Conservation (phyloP, 2,797 vertebrate species). For the Diplodus puntazzo region DNA sequence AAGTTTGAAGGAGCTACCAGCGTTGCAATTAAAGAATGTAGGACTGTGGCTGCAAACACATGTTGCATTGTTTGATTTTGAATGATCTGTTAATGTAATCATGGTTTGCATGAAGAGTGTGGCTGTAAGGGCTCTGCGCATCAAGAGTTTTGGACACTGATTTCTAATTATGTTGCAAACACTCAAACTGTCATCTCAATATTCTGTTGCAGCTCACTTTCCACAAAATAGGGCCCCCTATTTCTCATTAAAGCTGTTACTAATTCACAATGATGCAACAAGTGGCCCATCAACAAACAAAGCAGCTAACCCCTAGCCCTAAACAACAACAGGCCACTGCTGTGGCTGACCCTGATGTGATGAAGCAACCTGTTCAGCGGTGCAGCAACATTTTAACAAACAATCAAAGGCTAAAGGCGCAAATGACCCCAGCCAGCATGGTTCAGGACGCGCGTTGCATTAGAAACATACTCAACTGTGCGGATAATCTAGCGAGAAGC, state of each 20-base stretch:
- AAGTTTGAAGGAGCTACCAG: too few species aligned
- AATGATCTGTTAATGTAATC: too few species aligned
- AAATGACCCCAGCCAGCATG: constrained; percentile 30
- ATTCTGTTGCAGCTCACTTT: too few species aligned
- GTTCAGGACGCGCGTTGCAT: constrained; percentile 37
- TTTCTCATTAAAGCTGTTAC: background rate
- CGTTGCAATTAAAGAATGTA: too few species aligned
- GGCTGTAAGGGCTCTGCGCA: too few species aligned
- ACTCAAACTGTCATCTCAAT: background rate
- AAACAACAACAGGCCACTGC: constrained; percentile 4
- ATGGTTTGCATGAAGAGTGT: too few species aligned
- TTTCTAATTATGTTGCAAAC: background rate
- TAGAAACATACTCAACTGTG: constrained; percentile 25
- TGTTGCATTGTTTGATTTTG: too few species aligned
- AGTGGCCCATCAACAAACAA: constrained; percentile 4
- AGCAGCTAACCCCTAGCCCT: background rate
- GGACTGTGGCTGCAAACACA: too few species aligned
- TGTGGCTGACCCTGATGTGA: constrained; percentile 25
- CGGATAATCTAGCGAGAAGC: constrained; percentile 25
- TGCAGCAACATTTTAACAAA: constrained; percentile 47
- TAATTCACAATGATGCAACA: constrained; percentile 1
- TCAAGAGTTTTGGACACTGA: background rate
- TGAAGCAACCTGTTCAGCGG: constrained; percentile 37
- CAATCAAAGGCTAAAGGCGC: constrained; percentile 49
- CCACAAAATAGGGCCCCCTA: background rate